A percentile compares a stretch with the other conserved stretches of the same genome.
These are phyloP conservation scores for Pelobates fuscus DNA, from an alignment of 2,113 vertebrate species.

Conservation along the genomic window DNA sequence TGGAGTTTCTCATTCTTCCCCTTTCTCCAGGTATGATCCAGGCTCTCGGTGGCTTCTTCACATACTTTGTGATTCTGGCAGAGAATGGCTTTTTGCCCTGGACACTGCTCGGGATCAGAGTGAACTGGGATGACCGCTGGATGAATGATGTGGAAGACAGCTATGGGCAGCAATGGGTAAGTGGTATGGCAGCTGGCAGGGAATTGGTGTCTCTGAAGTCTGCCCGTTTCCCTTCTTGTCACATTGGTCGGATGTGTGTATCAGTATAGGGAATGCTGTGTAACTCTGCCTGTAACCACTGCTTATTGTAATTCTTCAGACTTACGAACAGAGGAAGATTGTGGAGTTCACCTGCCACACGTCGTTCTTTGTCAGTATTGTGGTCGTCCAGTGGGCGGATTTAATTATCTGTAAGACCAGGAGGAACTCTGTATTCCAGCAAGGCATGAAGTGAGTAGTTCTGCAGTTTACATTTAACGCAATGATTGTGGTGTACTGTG, in stretches of 20 bases:
- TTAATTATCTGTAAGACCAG: slow-evolving; percentile 86
- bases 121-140: slow-evolving; percentile 80
- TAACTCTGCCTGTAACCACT: neutral
- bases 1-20: neutral
- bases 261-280: too few relatives aligned
- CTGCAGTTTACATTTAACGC: too few relatives aligned
- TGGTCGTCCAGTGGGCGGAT: slow-evolving; percentile 86
- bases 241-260: too few relatives aligned
- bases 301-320: slow-evolving; percentile 61
- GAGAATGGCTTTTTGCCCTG: slow-evolving; percentile 77
- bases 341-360: slow-evolving; percentile 89
- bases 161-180: slow-evolving; percentile 82
- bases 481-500: too few relatives aligned
- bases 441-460: slow-evolving; percentile 84
- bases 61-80: slow-evolving; percentile 80
- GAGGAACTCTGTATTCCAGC: slow-evolving; percentile 86
- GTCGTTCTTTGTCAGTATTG: slow-evolving; percentile 84
- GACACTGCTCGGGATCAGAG: slow-evolving; percentile 73
- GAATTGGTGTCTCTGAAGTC: fast-evolving
- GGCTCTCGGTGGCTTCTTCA: slow-evolving; percentile 83
- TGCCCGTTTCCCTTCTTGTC: too few relatives aligned
- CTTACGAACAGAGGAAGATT: slow-evolving; percentile 83
- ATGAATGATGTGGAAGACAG: slow-evolving; percentile 80
- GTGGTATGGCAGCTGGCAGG: slow-evolving; percentile 20
- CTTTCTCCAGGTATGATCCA: slow-evolving; percentile 80